Percentiles rank a stretch among this genome's conserved stretches.
phyloP scores from a whole-genome alignment of 2,797 vertebrate genomes.

The Chelidonichthys spinosus region DNA sequence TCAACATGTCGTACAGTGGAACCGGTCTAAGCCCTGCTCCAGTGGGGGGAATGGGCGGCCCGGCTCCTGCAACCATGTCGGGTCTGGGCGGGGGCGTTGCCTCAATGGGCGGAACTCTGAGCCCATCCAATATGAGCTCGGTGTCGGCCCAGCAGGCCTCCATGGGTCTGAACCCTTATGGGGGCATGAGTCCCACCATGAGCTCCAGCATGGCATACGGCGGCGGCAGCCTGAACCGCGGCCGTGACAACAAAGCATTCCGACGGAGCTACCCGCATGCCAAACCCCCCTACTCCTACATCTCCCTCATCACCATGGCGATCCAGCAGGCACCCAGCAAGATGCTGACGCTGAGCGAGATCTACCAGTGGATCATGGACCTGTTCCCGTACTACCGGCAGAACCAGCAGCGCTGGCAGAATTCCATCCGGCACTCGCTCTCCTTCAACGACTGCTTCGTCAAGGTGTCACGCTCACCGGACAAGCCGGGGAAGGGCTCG shows the following conservation, averaged over 20 bases:
- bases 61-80: slow-evolving; percentile 86
- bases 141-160: slow-evolving; percentile 90
- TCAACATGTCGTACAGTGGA: slow-evolving; percentile 86
- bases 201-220: slow-evolving; percentile 92
- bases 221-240: slow-evolving; percentile 87
- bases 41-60: slow-evolving; percentile 89
- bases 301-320: slow-evolving; percentile 98
- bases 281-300: slow-evolving; percentile 97
- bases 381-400: slow-evolving; percentile 96
- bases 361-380: slow-evolving; percentile 99
- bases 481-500: slow-evolving; percentile 97
- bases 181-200: slow-evolving; percentile 91
- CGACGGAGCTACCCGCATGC: slow-evolving; percentile 96
- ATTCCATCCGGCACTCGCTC: slow-evolving; percentile 97
- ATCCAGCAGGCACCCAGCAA: slow-evolving; percentile 97
- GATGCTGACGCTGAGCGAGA: slow-evolving; percentile 97
- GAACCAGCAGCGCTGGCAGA: slow-evolving; percentile 99
- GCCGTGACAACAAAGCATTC: slow-evolving; percentile 91
- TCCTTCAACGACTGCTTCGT: slow-evolving; percentile 99
- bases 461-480: slow-evolving; percentile 95
- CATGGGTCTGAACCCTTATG: slow-evolving; percentile 92
- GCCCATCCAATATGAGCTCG: slow-evolving; percentile 88
- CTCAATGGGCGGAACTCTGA: slow-evolving; percentile 90
- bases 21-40: slow-evolving; percentile 91
- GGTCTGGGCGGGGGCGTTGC: slow-evolving; percentile 88